Evolutionary conservation across 2,888 invertebrate genomes (phyloP), one percentile per base, ranked within the genome.

Genomic region (Stenodema calcarata): DNA sequence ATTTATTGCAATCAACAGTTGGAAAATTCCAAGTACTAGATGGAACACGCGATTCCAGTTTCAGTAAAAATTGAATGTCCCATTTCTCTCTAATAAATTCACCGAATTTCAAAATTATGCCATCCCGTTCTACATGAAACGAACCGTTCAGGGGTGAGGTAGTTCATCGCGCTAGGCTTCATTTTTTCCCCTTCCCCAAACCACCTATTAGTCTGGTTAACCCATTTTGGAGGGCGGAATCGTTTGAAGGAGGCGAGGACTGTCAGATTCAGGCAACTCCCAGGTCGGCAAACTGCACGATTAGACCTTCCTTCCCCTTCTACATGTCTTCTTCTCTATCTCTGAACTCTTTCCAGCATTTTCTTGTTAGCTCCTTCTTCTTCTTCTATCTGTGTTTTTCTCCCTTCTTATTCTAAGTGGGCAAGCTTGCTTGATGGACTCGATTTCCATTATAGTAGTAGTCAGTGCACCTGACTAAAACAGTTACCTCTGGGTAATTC

Each of bases 251-350:
- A 80, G 80, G 80, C 27, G 47, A 50, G 23, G 54, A 80, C 30
- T 80, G 80, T 80, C 80, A 80, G 80, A 80, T 54, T 80, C 80
- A 80, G 80, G 50, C 80, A 35, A 82, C 44, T 62, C 62, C 35
- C 54, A 82, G 82, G 82, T 82, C 82, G 82, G 82, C 82, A 69
- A 30, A 47, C 47, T 82, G 82, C 82, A 82, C 82, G 82, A 62
- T 82, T 82, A 82, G 82, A 79, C 42, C 35, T 47, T 79, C 41
- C 47, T 47, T 18, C 47, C 54, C 42, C 50, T 27, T 75, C 50
- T 73, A 73, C 30, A 73, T 73, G 28, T 30, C 84, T 84, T 44
- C 73, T 50, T 79, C 86, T 85, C 30, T 44, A 9, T 78, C 78
- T 54, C 86, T 86, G 0, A 54, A 50, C 54, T 54, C 69, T 78